These are phyloP conservation scores for Lophura nycthemera DNA, from an alignment of 2,113 vertebrate genomes.

Conservation along the genomic window DNA sequence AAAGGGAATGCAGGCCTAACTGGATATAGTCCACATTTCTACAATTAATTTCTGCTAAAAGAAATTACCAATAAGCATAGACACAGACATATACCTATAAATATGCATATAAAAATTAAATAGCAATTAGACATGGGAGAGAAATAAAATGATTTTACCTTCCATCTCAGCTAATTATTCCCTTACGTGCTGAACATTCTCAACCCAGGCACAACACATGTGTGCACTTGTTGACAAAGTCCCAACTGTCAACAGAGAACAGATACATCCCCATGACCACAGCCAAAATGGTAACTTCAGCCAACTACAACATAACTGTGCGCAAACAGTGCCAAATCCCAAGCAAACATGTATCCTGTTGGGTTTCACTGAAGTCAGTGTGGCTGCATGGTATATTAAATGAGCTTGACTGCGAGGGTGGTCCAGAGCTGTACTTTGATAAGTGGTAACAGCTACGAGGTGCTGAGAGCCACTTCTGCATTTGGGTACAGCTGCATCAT, in stretches of 20 bases:
- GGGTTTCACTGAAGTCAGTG: slow-evolving; percentile 30
- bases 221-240: slow-evolving; percentile 55
- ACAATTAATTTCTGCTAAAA: slow-evolving; percentile 28
- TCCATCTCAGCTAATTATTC: slow-evolving; percentile 45
- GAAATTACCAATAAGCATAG: neutral
- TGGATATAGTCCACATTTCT: neutral
- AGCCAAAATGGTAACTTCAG: slow-evolving; percentile 23
- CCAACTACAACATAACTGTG: slow-evolving; percentile 48
- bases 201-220: slow-evolving; percentile 7
- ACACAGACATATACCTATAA: neutral
- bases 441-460: neutral
- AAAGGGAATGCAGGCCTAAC: slow-evolving; percentile 4
- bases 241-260: neutral
- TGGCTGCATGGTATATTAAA: slow-evolving; percentile 15
- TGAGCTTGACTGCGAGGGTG: slow-evolving; percentile 18
- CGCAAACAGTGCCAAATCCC: slow-evolving; percentile 36
- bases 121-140: slow-evolving; percentile 10
- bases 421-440: slow-evolving; percentile 49
- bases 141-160: slow-evolving; percentile 29
- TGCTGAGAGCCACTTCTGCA: slow-evolving; percentile 2
- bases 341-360: slow-evolving; percentile 24
- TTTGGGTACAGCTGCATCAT: neutral
- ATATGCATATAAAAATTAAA: slow-evolving; percentile 29
- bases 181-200: slow-evolving; percentile 22
- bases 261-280: neutral